A percentile compares a stretch with the other conserved stretches of the same genome.
phyloP scores from a whole-genome alignment of 2,888 invertebrate genomes.

The Thumatha senex region DNA sequence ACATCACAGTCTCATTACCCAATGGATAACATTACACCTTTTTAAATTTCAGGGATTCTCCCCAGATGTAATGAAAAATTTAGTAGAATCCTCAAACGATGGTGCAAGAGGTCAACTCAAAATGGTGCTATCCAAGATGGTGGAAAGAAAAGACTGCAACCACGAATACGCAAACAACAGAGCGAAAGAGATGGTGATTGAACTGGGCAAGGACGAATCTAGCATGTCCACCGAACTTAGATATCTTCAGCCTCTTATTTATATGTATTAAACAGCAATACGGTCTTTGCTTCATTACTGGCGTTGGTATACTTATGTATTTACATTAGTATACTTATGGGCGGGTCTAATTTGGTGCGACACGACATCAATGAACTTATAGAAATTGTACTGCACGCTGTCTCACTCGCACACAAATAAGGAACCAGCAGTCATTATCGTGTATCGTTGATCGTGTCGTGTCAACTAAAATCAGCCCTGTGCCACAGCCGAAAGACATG shows the following conservation, averaged over 20 bases:
- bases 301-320: too few species aligned
- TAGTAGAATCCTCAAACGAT: conserved; percentile 81
- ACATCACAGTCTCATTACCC: too few species aligned
- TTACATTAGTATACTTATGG: too few species aligned
- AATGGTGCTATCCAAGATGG: conserved; percentile 81
- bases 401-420: too few species aligned
- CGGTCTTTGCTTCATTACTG: background rate
- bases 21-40: background rate
- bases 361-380: too few species aligned
- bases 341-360: too few species aligned
- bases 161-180: conserved; percentile 84
- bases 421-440: too few species aligned
- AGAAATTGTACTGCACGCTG: too few species aligned
- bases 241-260: conserved; percentile 82
- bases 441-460: too few species aligned
- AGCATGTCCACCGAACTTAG: conserved; percentile 82
- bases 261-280: conserved; percentile 46
- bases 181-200: conserved; percentile 78
- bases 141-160: conserved; percentile 82
- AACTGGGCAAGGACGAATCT: conserved; percentile 83
- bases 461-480: too few species aligned
- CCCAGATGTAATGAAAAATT: conserved; percentile 78
- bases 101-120: conserved; percentile 84
- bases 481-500: too few species aligned
- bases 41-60: conserved; percentile 84